Percentiles rank a stretch among this genome's conserved stretches.
Evolutionary conservation across 1,140 invertebrate species (phyloP).

Genomic region (Apis mellifera): DNA sequence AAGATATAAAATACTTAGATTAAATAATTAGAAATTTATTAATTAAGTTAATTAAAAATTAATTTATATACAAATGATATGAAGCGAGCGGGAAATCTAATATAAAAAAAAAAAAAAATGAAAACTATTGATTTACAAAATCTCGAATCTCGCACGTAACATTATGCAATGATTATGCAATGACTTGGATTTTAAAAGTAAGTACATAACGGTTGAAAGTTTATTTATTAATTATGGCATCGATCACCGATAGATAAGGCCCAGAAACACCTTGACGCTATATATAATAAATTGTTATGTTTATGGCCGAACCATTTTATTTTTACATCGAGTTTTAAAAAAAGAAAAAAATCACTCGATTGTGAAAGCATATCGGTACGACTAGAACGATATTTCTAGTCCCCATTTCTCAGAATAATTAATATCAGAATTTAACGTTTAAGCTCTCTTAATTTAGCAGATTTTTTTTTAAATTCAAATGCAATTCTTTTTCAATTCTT

Average conservation of each 20-base stretch:
- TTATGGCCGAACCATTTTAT: constrained; percentile 17
- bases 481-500: constrained; percentile 23
- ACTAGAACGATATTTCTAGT: constrained; percentile 42
- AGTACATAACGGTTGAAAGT: constrained; percentile 50
- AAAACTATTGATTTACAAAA: neutral
- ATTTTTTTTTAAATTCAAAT: constrained; percentile 51
- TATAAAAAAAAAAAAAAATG: no score
- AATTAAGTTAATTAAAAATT: neutral
- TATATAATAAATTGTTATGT: constrained; percentile 40
- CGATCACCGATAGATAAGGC: constrained; percentile 71
- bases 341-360: constrained; percentile 31
- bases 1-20: neutral
- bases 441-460: constrained; percentile 50
- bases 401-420: constrained; percentile 38
- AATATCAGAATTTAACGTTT: constrained; percentile 51
- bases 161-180: constrained; percentile 1
- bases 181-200: constrained; percentile 47
- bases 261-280: constrained; percentile 52
- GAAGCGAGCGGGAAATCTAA: neutral
- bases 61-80: constrained; percentile 15
- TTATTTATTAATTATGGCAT: constrained; percentile 65
- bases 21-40: constrained; percentile 2
- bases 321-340: constrained; percentile 23
- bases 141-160: constrained; percentile 43
- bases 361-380: constrained; percentile 4